Evolutionary conservation across 2,797 vertebrate species (phyloP).

Genomic region (Rhinichthys osculus): DNA sequence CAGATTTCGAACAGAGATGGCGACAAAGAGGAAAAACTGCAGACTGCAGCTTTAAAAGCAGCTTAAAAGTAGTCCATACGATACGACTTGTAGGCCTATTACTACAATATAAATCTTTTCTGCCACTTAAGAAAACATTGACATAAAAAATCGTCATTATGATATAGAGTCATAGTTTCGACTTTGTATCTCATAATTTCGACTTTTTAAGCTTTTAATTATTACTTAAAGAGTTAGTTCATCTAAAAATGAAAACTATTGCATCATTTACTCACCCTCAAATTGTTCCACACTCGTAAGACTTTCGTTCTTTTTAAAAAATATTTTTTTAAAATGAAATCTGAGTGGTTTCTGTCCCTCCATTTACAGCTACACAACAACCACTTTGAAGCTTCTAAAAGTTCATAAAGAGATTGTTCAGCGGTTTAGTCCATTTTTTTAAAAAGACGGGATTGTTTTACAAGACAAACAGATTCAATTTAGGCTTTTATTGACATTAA

Average conservation of each 20-base stretch:
- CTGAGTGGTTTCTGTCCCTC: background rate
- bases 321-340: accelerated
- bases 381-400: background rate
- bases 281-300: background rate
- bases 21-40: too few species aligned
- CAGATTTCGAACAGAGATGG: too few species aligned
- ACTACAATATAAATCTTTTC: background rate
- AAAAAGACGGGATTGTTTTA: too few species aligned
- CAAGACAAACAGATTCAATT: background rate
- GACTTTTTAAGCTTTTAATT: background rate
- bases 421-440: background rate
- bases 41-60: background rate
- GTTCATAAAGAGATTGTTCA: background rate
- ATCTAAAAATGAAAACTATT: background rate
- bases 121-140: background rate
- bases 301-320: background rate
- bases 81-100: background rate
- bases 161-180: background rate
- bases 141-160: background rate
- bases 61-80: background rate
- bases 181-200: background rate
- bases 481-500: background rate
- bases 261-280: background rate
- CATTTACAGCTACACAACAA: background rate
- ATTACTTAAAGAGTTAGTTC: background rate